These are phyloP conservation scores for Phalacrocorax carbo DNA, from an alignment of 2,113 vertebrate species.

Conservation along the genomic window DNA sequence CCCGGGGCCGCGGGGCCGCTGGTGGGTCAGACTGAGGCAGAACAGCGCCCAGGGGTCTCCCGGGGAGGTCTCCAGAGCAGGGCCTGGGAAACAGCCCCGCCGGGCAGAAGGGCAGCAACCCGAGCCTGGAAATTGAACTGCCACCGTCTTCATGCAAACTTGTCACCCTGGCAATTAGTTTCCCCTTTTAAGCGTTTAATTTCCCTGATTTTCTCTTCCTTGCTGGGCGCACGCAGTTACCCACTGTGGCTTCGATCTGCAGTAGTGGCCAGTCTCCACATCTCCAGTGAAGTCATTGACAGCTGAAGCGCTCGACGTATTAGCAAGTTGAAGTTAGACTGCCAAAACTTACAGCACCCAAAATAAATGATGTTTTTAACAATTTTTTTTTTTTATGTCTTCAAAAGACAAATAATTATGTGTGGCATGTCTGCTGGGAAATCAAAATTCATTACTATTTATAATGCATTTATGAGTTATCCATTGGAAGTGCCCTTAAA, in stretches of 20 bases:
- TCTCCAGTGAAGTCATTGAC: not conserved
- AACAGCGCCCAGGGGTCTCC: not conserved
- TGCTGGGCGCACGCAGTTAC: not conserved
- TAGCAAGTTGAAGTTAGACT: not conserved
- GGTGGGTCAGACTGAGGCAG: not conserved
- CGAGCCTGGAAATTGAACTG: not conserved
- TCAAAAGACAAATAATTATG: not conserved
- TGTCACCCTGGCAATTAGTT: not conserved
- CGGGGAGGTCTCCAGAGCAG: no score
- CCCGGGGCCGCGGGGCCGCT: not conserved
- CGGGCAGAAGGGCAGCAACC: not conserved
- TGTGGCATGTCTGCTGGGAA: not conserved
- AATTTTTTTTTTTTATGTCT: not conserved
- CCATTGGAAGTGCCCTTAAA: not conserved
- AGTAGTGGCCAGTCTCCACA: not conserved
- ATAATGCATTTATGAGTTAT: not conserved
- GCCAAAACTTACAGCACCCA: not conserved
- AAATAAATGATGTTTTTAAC: not conserved
- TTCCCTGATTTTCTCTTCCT: not conserved
- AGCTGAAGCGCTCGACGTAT: accelerated
- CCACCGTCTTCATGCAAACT: not conserved
- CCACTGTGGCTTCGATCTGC: not conserved
- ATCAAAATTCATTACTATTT: not conserved
- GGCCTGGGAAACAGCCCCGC: not conserved
- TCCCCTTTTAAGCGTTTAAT: not conserved